These are phyloP conservation scores for Pristis pectinata DNA, from an alignment of 2,797 vertebrate genomes.

Conservation along the genomic window DNA sequence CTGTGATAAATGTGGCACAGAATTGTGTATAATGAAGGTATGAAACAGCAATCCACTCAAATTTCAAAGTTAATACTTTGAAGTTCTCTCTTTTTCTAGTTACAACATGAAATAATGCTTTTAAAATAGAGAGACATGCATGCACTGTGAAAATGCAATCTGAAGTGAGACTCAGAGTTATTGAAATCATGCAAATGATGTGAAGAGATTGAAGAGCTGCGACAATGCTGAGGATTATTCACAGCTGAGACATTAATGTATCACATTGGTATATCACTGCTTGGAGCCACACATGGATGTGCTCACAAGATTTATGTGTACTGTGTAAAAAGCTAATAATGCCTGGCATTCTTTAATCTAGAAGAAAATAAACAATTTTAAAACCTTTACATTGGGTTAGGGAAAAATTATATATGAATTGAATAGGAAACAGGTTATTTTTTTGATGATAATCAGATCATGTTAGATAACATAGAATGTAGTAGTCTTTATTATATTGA, in stretches of 20 bases:
- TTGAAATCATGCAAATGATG: background rate
- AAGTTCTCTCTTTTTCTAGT: background rate
- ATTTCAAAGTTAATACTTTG: background rate
- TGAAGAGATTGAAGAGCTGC: background rate
- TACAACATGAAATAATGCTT: background rate
- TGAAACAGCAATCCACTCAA: background rate
- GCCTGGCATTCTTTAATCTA: background rate
- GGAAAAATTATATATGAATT: background rate
- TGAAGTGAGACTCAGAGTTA: background rate
- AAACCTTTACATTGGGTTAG: background rate
- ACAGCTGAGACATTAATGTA: background rate
- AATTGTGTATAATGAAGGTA: background rate
- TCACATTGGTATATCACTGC: background rate
- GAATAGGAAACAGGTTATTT: background rate
- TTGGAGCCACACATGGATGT: background rate
- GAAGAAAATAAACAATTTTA: background rate
- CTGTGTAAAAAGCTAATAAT: background rate
- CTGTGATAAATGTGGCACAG: background rate
- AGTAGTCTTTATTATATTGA: background rate
- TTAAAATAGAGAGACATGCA: background rate
- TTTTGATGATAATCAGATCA: background rate
- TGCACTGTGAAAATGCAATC: background rate
- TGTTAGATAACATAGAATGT: background rate
- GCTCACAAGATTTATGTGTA: background rate
- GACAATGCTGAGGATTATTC: background rate